Percentiles rank a stretch among this genome's conserved stretches.
Conservation (phyloP, 2,797 vertebrate species). For the Dromococcyx pavoninus region DNA sequence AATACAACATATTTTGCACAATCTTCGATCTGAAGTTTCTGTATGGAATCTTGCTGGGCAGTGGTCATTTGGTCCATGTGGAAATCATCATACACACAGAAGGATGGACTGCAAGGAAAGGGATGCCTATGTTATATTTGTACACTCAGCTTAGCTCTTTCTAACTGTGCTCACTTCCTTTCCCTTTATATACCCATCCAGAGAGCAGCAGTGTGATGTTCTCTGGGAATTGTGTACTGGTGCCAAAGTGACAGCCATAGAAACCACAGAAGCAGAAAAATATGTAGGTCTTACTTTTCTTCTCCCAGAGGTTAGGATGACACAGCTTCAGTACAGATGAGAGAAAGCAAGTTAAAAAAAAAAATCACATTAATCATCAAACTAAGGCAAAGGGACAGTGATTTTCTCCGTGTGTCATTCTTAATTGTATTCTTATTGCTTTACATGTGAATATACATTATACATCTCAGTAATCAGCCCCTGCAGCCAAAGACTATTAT, state of each 20-base stretch:
- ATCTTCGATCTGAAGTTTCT: neutral
- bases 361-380: neutral
- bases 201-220: neutral
- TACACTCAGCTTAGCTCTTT: neutral
- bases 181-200: neutral
- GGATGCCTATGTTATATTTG: neutral
- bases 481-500: neutral
- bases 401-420: conserved; percentile 8
- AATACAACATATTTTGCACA: neutral
- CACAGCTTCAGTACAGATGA: neutral
- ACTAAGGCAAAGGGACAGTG: conserved; percentile 8
- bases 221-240: neutral
- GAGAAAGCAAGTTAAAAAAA: neutral
- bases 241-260: neutral
- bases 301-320: neutral
- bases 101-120: neutral
- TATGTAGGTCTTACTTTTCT: neutral
- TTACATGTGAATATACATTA: neutral
- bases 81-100: neutral
- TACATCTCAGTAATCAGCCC: neutral
- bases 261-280: conserved; percentile 26
- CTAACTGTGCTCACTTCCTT: neutral
- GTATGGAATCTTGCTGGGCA: neutral
- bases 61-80: neutral
- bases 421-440: conserved; percentile 17